Base-by-base conservation (phyloP, 2,888 invertebrate species). In the Drosophila cracens region DNA sequence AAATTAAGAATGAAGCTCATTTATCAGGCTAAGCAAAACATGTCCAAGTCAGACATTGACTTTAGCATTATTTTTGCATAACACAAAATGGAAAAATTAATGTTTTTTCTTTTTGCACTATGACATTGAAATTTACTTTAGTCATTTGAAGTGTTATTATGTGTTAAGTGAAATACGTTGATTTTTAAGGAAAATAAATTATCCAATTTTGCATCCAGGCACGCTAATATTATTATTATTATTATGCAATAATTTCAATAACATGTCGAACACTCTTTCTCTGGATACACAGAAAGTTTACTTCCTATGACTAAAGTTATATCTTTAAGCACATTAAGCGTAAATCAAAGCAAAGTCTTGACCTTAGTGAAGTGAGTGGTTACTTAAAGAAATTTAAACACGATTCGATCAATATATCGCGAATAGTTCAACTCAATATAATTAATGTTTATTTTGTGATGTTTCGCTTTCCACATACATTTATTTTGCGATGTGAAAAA, bases 401-500 rank as follows among this genome's bases (percentile, higher is more conserved):
- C 33, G 51, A n/a, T 51, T 31, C 8, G 13, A 29, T 29, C 6
- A 27, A 36, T 21, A 7, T 29, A 18, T 40, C 1, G 2, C 11
- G 6, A 8, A 8, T n/a, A 29, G n/a, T 21, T 16, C 8, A 16
- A 2, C 21, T 7, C 21, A 25, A 46, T 21, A 6, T 58, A 25
- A 1, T 48, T 29, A 21, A 11, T 33, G 25, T 2, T 11, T 38
- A 48, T 38, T 54, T 67, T 21, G 10, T 33, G 43, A n/a, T 25
- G 31, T 57, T 38, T 54, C 25, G n/a, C 29, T 57, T 57, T 16
- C 10, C 27, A 56, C 33, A 33, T 18, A 60, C 10, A 33, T 18
- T 46, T 31, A 16, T 11, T 51, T 62, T 6, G n/a, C 16, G 62
- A 52, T 61, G 63, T 31, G 48, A 27, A 59, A 70, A 59, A 49